These are phyloP conservation scores for Lasioglossum malachurum DNA, from an alignment of 2,888 invertebrate genomes.

Conservation along the genomic window DNA sequence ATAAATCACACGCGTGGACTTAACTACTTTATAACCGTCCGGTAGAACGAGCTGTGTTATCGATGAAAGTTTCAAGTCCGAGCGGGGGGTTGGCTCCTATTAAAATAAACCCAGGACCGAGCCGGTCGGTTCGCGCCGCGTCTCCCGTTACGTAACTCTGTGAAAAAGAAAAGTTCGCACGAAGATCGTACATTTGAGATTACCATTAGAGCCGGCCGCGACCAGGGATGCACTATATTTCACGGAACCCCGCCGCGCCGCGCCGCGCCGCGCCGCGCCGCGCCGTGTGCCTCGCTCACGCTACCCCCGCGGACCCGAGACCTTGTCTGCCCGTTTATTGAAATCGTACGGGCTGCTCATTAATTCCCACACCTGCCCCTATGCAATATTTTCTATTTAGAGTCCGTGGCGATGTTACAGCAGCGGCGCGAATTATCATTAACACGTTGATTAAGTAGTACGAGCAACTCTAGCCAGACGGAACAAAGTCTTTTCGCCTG, in stretches of 20 bases:
- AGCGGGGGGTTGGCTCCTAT: slow-evolving; percentile 44
- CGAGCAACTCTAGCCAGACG: not conserved
- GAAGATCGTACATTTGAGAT: slow-evolving; percentile 54
- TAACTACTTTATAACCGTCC: slow-evolving; percentile 71
- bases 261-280: too few relatives aligned
- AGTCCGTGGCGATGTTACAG: not conserved
- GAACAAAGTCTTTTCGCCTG: not conserved
- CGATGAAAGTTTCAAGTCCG: slow-evolving; percentile 65
- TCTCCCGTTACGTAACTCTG: slow-evolving; percentile 44
- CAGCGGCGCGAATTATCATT: not conserved
- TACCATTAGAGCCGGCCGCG: slow-evolving; percentile 20
- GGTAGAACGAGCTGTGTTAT: slow-evolving; percentile 60
- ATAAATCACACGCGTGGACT: slow-evolving; percentile 68
- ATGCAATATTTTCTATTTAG: not conserved
- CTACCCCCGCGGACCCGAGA: not conserved
- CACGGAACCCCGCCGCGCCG: slow-evolving; percentile 12
- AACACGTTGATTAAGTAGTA: not conserved
- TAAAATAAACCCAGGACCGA: slow-evolving; percentile 60
- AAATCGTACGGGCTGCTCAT: slow-evolving; percentile 24
- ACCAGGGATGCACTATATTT: slow-evolving; percentile 26
- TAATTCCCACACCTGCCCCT: not conserved
- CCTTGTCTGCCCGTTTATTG: slow-evolving; percentile 36
- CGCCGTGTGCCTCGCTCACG: slow-evolving; percentile 8
- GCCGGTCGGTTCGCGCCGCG: slow-evolving; percentile 15
- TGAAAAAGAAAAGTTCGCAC: slow-evolving; percentile 43